Evolutionary conservation across 2,888 invertebrate species (phyloP), one percentile per base, ranked within the genome.

Genomic region (Chamaedrilus cognettii): DNA sequence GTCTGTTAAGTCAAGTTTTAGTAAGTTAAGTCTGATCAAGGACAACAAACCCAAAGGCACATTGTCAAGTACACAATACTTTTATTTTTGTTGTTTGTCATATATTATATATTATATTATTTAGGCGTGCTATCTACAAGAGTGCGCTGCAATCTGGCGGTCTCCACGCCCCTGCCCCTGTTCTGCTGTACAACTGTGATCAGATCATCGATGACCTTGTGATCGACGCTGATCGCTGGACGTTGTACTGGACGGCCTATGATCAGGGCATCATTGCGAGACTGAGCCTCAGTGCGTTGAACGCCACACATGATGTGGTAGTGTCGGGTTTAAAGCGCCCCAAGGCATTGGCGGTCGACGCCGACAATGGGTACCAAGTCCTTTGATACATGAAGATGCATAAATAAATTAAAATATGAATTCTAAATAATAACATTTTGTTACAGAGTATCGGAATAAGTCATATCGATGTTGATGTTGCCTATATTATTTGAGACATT

Each of bases 161-260:
- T 55, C 31, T 31, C 55, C 28, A 28, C 15, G 55, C n/a, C 23
- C 15, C 55, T 15, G 23, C 15, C 15, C 28, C 28, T 30, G 2
- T 55, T 15, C 15, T 30, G 31, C 26, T 33, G 1, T 50, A 60
- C 32, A 7, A 26, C 2, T 49, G 51, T 26, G 34, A 65, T 42
- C 50, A 61, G 26, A 64, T 68, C n/a, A 34, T 69, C 15, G 69
- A 69, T 31, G 69, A 68, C 34, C 23, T 69, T 42, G 59, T 57
- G 3, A 28, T 67, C 2, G 65, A 31, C n/a, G 49, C 34, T 5
- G 32, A 31, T 23, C 50, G 35, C 3, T 26, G 64, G 42, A 55
- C 63, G 26, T 60, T 69, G 23, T 69, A 69, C 50, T 67, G 66
- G 69, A 66, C 64, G 3, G 57, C 57, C 26, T 28, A 7, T 11